Percentiles rank a stretch among this genome's conserved stretches.
phyloP scores from a whole-genome alignment of 2,113 vertebrate genomes.

The Meriones unguiculatus region DNA sequence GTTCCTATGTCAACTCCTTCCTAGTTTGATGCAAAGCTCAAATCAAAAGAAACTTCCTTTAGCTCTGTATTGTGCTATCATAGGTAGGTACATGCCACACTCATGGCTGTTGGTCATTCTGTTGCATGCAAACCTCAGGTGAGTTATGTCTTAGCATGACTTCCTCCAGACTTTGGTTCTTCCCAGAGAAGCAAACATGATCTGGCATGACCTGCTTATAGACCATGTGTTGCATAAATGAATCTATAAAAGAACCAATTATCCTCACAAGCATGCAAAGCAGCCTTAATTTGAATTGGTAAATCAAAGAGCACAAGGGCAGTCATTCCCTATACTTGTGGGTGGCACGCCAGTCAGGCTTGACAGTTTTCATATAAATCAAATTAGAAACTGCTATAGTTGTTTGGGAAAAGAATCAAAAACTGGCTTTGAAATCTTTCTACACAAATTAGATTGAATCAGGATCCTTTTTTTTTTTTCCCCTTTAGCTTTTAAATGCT shows the following conservation, averaged over 20 bases:
- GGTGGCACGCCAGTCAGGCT: background rate
- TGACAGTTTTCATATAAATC: slow-evolving; percentile 66
- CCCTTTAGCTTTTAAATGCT: slow-evolving; percentile 58
- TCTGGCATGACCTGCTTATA: background rate
- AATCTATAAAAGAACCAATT: background rate
- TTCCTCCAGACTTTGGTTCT: background rate
- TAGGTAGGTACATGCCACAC: too few relatives aligned
- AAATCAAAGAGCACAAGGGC: background rate
- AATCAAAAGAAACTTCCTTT: background rate
- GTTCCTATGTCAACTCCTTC: background rate
- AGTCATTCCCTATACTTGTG: background rate
- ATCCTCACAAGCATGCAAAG: background rate
- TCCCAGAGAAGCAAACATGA: background rate
- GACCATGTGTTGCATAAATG: background rate
- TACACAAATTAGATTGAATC: slow-evolving; percentile 72
- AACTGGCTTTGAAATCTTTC: slow-evolving; percentile 69
- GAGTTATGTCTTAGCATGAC: rapidly evolving
- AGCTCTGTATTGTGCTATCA: background rate
- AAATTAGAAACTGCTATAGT: slow-evolving; percentile 76
- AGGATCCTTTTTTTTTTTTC: slow-evolving; percentile 34
- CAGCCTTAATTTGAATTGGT: background rate
- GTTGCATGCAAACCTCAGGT: background rate
- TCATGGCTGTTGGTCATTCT: too few relatives aligned
- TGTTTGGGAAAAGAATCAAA: slow-evolving; percentile 67
- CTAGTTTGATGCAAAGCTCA: background rate